A percentile compares a stretch with the other conserved stretches of the same genome.
Conservation (phyloP, 1,140 invertebrate genomes). For the Cotesia vestalis region DNA sequence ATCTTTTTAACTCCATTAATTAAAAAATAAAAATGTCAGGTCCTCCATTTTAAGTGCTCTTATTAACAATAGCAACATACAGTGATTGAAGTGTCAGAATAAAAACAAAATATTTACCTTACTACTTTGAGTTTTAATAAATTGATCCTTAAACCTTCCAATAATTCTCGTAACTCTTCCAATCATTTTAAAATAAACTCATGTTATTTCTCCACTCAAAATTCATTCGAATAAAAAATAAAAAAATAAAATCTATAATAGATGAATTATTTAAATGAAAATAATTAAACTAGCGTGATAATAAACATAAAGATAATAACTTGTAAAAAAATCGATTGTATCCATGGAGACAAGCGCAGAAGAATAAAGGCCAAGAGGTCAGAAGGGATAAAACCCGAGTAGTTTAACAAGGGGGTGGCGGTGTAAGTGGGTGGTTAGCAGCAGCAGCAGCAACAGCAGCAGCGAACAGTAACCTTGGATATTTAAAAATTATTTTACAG, state of each 20-base stretch:
- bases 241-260: slow-evolving; percentile 18
- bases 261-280: background rate
- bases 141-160: slow-evolving; percentile 23
- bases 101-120: slow-evolving; percentile 22
- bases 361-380: slow-evolving; percentile 27
- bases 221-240: background rate
- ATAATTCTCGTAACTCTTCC: slow-evolving; percentile 27
- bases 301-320: background rate
- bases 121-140: background rate
- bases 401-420: background rate
- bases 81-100: background rate
- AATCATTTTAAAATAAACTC: slow-evolving; percentile 25
- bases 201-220: background rate
- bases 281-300: background rate
- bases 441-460: background rate
- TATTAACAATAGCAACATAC: too few relatives aligned
- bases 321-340: slow-evolving; percentile 21
- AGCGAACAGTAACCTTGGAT: background rate
- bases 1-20: background rate
- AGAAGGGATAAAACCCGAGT: slow-evolving; percentile 9
- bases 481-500: background rate
- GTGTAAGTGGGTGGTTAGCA: slow-evolving; percentile 1
- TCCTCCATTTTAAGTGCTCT: too few relatives aligned
- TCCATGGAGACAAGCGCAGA: slow-evolving; percentile 18
- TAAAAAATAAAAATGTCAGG: too few relatives aligned